Evolutionary conservation across 2,113 vertebrate genomes (phyloP).

Genomic region (Lamprotornis superbus): DNA sequence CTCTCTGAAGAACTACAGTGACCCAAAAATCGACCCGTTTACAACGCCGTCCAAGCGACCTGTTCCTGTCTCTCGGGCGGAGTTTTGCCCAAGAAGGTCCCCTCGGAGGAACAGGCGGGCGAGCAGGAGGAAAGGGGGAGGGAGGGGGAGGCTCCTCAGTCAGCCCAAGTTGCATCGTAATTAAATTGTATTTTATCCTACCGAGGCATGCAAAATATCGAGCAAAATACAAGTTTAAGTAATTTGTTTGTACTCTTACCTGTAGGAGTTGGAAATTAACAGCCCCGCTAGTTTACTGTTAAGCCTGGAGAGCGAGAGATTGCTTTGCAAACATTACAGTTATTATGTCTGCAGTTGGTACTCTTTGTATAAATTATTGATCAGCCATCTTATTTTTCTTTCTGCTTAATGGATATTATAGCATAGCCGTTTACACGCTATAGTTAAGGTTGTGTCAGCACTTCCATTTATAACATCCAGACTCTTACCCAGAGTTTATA

Average conservation of each 20-base stretch:
- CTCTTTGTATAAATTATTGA: constrained; percentile 87
- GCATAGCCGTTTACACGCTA: constrained; percentile 78
- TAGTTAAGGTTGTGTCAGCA: constrained; percentile 81
- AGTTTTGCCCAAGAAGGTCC: constrained; percentile 33
- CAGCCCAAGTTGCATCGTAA: constrained; percentile 66
- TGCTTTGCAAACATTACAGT: constrained; percentile 86
- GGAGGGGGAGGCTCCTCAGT: constrained; percentile 40
- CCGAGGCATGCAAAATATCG: constrained; percentile 73
- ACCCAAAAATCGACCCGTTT: constrained; percentile 65
- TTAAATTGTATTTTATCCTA: constrained; percentile 80
- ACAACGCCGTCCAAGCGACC: neutral
- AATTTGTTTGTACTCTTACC: constrained; percentile 85
- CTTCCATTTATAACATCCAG: constrained; percentile 75
- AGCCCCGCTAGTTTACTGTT: constrained; percentile 80
- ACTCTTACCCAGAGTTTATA: constrained; percentile 68
- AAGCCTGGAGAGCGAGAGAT: constrained; percentile 82
- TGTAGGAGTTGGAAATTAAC: constrained; percentile 81
- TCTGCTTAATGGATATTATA: constrained; percentile 87
- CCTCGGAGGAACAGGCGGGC: neutral
- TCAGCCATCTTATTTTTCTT: constrained; percentile 84
- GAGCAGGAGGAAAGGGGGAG: neutral
- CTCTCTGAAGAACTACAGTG: constrained; percentile 62
- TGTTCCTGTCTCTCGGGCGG: constrained; percentile 13
- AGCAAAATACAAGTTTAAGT: constrained; percentile 80
- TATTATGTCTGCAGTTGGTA: constrained; percentile 86